Conservation (phyloP, 1,140 invertebrate genomes). For the Lucilia sericata region DNA sequence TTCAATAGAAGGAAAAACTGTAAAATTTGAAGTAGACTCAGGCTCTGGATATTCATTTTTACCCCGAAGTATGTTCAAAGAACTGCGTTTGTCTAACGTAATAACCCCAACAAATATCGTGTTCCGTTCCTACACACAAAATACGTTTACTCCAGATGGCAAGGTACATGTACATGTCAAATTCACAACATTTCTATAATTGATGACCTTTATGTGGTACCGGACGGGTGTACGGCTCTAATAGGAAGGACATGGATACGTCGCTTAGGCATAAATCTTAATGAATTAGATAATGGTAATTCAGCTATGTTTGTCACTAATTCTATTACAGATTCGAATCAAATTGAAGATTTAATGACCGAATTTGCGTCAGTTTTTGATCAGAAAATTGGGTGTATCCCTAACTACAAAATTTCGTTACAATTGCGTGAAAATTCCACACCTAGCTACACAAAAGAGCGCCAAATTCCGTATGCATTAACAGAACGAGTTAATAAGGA, state of each 20-base stretch:
- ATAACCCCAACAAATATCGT: not conserved
- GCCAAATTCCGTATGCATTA: not conserved
- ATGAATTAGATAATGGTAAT: not conserved
- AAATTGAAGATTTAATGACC: not conserved
- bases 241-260: conserved; percentile 9
- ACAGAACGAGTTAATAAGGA: no score
- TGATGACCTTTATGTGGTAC: conserved; percentile 3
- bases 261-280: not conserved
- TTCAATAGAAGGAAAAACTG: not conserved
- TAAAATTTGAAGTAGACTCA: not conserved
- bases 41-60: conserved; percentile 4
- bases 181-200: not conserved
- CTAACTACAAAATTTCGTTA: not conserved
- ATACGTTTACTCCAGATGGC: no score
- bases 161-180: no score
- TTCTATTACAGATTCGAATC: not conserved
- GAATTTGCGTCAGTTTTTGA: no score
- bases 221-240: not conserved
- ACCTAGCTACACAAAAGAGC: not conserved
- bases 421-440: not conserved
- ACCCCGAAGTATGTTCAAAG: not conserved
- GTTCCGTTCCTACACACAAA: no score
- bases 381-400: not conserved
- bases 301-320: not conserved
- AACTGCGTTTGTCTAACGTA: not conserved